Percentiles rank a stretch among this genome's conserved stretches.
phyloP scores from a whole-genome alignment of 2,888 invertebrate species.

The Micoletzkya japonica region DNA sequence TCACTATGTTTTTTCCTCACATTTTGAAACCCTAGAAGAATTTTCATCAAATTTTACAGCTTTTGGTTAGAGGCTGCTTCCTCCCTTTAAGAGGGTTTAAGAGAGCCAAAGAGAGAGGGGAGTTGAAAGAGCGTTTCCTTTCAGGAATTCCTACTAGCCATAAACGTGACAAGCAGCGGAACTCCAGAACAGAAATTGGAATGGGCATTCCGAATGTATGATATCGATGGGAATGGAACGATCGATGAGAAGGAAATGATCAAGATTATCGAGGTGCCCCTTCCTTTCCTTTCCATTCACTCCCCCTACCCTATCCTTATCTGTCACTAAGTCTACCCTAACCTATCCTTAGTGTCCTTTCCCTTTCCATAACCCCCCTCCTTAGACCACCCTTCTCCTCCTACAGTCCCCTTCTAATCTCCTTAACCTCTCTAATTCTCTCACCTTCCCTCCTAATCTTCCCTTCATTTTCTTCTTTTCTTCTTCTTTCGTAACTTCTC shows the following conservation, averaged over 20 bases:
- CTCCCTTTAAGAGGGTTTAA: no score
- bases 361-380: not conserved
- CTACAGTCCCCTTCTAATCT: not conserved
- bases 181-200: slow-evolving; percentile 96
- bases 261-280: slow-evolving; percentile 89
- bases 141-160: slow-evolving; percentile 90
- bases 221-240: slow-evolving; percentile 95
- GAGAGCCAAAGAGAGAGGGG: no score
- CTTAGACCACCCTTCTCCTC: not conserved
- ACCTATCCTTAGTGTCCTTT: not conserved
- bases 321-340: not conserved
- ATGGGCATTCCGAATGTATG: slow-evolving; percentile 99
- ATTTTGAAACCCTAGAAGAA: no score
- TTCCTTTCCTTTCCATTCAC: not conserved
- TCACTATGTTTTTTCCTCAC: no score
- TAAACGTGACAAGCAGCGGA: slow-evolving; percentile 94
- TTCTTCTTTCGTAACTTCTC: not conserved
- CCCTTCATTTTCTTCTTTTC: not conserved
- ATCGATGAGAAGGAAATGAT: slow-evolving; percentile 99
- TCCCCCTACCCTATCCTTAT: not conserved
- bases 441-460: not conserved
- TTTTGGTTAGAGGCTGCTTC: no score
- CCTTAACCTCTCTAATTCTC: not conserved
- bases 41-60: no score
- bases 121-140: no score